Conservation (phyloP, 2,113 vertebrate species). For the Cnemophilus loriae region DNA sequence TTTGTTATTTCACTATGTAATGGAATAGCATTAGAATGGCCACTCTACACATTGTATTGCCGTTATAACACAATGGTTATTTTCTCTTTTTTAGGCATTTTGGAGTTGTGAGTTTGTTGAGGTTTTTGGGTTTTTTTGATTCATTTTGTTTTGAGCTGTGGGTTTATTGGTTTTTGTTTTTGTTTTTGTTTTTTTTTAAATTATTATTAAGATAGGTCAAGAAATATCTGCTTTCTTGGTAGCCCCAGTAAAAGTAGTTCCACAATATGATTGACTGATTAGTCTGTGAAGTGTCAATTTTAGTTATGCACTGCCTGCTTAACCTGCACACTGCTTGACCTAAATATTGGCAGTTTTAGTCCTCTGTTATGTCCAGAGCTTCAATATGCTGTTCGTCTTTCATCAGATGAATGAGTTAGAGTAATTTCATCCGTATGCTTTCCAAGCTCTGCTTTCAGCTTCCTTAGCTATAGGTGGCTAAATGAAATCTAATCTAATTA, state of each 20-base stretch:
- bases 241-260: not conserved
- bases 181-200: too few species aligned
- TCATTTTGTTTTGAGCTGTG: not conserved
- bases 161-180: too few species aligned
- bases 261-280: not conserved
- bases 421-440: not conserved
- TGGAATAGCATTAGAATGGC: not conserved
- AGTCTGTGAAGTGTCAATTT: not conserved
- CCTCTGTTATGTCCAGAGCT: not conserved
- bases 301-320: not conserved
- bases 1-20: not conserved
- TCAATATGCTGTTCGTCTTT: not conserved
- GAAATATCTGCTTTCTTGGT: not conserved
- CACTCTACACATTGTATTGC: not conserved
- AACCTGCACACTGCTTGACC: not conserved
- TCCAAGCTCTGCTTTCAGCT: not conserved
- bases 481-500: not conserved
- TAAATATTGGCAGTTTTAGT: not conserved
- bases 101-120: accelerated
- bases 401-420: not conserved
- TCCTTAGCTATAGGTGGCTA: not conserved
- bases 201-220: not conserved
- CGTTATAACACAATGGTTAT: accelerated
- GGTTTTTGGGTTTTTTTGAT: not conserved
- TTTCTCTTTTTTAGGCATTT: not conserved